Conservation (phyloP, 2,797 vertebrate species). For the Pseudochirops cupreus region DNA sequence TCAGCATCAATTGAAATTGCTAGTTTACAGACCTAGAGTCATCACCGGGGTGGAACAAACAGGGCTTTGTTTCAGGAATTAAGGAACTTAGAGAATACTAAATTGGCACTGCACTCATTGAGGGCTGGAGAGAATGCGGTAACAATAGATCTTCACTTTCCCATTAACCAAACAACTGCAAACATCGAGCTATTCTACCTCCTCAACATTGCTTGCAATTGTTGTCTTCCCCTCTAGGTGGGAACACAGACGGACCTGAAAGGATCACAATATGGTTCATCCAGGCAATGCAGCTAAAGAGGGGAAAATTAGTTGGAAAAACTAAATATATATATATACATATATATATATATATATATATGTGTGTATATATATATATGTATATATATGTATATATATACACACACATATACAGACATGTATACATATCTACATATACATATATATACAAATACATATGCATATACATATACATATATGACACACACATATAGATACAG, state of each 20-base stretch:
- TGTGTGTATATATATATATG: too few species aligned
- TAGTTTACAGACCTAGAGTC: not conserved
- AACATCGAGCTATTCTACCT: not conserved
- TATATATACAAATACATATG: too few species aligned
- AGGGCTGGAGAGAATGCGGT: not conserved
- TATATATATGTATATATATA: too few species aligned
- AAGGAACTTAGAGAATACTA: not conserved
- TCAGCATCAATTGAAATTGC: not conserved
- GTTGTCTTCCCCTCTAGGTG: not conserved
- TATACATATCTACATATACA: too few species aligned
- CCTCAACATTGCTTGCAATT: not conserved
- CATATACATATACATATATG: too few species aligned
- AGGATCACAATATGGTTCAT: not conserved
- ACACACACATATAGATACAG: not conserved
- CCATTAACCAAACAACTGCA: not conserved
- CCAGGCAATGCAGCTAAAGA: not conserved
- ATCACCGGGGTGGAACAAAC: not conserved
- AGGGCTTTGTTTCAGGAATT: not conserved
- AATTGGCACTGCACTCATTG: not conserved
- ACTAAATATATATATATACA: too few species aligned
- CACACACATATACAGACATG: not conserved
- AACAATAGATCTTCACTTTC: not conserved
- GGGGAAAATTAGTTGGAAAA: not conserved
- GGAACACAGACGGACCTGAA: not conserved
- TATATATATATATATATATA: too few species aligned